Percentiles rank a stretch among this genome's conserved stretches.
Conservation (phyloP, 1,140 invertebrate genomes). For the Drosophila arawakana region DNA sequence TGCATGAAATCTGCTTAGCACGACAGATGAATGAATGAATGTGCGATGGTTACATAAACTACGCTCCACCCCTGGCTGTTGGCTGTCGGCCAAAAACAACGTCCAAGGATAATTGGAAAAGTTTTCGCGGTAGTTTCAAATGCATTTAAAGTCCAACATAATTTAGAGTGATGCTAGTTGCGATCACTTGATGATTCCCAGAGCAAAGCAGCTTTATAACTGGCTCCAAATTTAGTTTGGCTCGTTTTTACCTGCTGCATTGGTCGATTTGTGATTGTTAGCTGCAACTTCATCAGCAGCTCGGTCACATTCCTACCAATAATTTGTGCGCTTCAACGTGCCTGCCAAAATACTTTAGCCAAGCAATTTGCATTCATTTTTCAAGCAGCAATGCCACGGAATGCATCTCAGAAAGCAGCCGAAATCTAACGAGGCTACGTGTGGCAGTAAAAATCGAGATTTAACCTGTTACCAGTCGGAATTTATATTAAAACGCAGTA, state of each 20-base stretch:
- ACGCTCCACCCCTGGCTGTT: slow-evolving; percentile 6
- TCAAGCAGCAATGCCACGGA: slow-evolving; percentile 28
- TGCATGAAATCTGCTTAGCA: slow-evolving; percentile 52
- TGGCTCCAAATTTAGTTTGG: too few species aligned
- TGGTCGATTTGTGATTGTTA: not conserved
- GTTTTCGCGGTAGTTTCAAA: slow-evolving; percentile 37
- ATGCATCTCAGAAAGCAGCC: slow-evolving; percentile 58
- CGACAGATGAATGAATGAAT: slow-evolving; percentile 4
- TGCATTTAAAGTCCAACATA: not conserved
- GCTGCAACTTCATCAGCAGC: slow-evolving; percentile 1
- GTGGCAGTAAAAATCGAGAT: slow-evolving; percentile 50
- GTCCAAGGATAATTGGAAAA: slow-evolving; percentile 44
- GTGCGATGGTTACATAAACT: slow-evolving; percentile 36
- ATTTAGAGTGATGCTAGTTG: too few species aligned
- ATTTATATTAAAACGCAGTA: slow-evolving; percentile 74
- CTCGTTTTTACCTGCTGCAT: not conserved
- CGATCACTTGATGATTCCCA: not conserved
- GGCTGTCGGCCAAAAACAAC: slow-evolving; percentile 26
- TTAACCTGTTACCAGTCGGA: slow-evolving; percentile 70
- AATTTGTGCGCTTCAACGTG: slow-evolving; percentile 43
- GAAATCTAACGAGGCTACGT: slow-evolving; percentile 62
- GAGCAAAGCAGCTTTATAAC: not conserved
- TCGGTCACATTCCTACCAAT: slow-evolving; percentile 10
- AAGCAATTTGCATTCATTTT: slow-evolving; percentile 64
- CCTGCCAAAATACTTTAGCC: slow-evolving; percentile 61